Evolutionary conservation across 2,888 invertebrate species (phyloP).

Genomic region (Drosophila suboccidentalis): DNA sequence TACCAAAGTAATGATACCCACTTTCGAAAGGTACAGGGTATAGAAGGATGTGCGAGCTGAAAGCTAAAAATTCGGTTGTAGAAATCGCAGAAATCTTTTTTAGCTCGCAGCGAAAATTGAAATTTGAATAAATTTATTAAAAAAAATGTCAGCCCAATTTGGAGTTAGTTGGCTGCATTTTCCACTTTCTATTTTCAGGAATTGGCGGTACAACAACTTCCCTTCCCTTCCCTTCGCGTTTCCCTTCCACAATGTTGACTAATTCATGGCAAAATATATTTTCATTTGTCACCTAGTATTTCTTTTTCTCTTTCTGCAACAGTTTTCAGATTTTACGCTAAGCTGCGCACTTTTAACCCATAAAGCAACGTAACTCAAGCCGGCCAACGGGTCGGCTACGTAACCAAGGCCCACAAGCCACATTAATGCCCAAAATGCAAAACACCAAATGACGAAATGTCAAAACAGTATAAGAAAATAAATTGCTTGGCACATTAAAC

Average conservation of each 20-base stretch:
- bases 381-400: constrained; percentile 24
- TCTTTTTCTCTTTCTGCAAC: constrained; percentile 1
- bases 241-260: constrained; percentile 15
- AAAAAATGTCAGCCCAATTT: constrained; percentile 32
- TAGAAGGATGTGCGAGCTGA: background rate
- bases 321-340: constrained; percentile 5
- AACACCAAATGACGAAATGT: constrained; percentile 17
- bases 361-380: constrained; percentile 1
- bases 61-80: constrained; percentile 1
- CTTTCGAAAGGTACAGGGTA: background rate
- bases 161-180: constrained; percentile 3
- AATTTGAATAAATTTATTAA: constrained; percentile 39
- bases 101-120: constrained; percentile 12
- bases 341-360: constrained; percentile 18
- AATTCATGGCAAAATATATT: constrained; percentile 46
- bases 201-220: background rate
- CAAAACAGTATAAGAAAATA: constrained; percentile 28
- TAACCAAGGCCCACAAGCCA: background rate
- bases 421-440: constrained; percentile 35
- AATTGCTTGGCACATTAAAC: constrained; percentile 29
- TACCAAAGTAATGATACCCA: background rate
- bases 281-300: constrained; percentile 40
- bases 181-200: background rate
- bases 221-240: background rate
- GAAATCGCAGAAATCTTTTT: constrained; percentile 33